Evolutionary conservation across 2,113 vertebrate genomes (phyloP).

Genomic region (Pelobates fuscus): DNA sequence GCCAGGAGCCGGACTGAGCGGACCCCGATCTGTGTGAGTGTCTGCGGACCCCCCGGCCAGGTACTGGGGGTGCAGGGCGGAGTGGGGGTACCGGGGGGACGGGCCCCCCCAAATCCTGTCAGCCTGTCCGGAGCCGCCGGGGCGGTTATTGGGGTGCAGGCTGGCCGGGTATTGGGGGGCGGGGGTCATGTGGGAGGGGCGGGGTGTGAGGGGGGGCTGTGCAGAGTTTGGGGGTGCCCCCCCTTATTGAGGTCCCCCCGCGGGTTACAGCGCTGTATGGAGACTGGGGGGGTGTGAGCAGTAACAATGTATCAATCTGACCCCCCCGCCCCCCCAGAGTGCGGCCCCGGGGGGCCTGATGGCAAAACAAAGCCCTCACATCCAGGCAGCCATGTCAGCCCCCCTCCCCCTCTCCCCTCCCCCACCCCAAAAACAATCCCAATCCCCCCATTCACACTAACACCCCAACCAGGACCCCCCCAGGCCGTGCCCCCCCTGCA

Average conservation of each 20-base stretch:
- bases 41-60: not conserved
- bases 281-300: not conserved
- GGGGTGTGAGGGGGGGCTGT: not conserved
- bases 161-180: not conserved
- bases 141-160: not conserved
- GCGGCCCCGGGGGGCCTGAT: not conserved
- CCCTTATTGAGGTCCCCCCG: not conserved
- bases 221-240: not conserved
- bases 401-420: not conserved
- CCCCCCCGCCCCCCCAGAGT: not conserved
- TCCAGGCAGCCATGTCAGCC: not conserved
- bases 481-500: not conserved
- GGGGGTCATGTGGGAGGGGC: conserved; percentile 8
- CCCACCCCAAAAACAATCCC: conserved; percentile 48
- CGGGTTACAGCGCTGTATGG: not conserved
- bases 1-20: conserved; percentile 40
- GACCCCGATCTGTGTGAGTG: conserved; percentile 4
- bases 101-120: not conserved
- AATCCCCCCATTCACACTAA: conserved; percentile 24
- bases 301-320: not conserved
- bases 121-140: not conserved
- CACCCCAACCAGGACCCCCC: too few species aligned
- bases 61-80: not conserved
- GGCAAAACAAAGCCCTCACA: conserved; percentile 56
- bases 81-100: not conserved